Conservation (phyloP, 2,888 invertebrate species). For the Chalcosyrphus nemorum region DNA sequence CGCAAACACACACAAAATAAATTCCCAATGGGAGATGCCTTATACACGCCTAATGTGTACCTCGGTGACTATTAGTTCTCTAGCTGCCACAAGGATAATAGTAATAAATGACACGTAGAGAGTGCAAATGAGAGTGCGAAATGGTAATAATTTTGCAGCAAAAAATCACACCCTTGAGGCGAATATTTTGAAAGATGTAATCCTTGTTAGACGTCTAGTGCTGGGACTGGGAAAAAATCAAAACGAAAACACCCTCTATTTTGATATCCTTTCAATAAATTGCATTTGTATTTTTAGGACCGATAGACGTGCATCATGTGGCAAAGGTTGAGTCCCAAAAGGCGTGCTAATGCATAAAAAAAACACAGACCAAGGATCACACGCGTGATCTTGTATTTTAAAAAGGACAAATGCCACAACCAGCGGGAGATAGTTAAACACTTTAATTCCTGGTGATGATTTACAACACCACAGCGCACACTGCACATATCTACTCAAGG, state of each 20-base stretch:
- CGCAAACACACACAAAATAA: constrained; percentile 36
- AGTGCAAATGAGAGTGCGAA: constrained; percentile 62
- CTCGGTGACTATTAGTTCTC: constrained; percentile 36
- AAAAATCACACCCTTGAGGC: constrained; percentile 55
- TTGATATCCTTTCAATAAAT: constrained; percentile 30
- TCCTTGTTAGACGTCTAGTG: constrained; percentile 33
- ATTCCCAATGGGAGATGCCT: constrained; percentile 57
- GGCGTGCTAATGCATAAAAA: constrained; percentile 9
- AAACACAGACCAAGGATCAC: constrained; percentile 17
- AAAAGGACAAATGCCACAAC: background rate
- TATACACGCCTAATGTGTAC: constrained; percentile 35
- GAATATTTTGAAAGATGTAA: constrained; percentile 32
- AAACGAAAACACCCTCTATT: constrained; percentile 30
- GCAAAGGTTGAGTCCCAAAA: background rate
- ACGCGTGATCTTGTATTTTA: background rate
- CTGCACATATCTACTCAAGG: constrained; percentile 24
- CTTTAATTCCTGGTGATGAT: constrained; percentile 52
- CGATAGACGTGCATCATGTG: constrained; percentile 40
- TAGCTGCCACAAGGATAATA: constrained; percentile 55
- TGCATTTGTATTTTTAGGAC: constrained; percentile 54
- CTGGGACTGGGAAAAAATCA: background rate
- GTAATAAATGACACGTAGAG: constrained; percentile 50
- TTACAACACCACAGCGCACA: constrained; percentile 55
- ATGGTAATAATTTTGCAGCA: constrained; percentile 20
- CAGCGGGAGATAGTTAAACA: constrained; percentile 11